phyloP scores from a whole-genome alignment of 2,797 vertebrate species.

The Coregonus suidteri region DNA sequence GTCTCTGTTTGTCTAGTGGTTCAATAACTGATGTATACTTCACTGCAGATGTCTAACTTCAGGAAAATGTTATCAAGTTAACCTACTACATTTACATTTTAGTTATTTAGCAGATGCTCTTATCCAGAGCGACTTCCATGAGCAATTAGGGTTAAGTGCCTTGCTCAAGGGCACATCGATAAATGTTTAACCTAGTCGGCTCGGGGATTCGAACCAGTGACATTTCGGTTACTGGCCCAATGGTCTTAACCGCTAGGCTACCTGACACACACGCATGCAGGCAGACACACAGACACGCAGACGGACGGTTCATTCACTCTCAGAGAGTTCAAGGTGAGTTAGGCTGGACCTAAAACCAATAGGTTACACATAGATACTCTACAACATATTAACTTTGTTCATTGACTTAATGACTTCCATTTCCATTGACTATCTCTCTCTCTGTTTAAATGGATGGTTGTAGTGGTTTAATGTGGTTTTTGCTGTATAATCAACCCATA shows the following conservation, averaged over 20 bases:
- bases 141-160: too few species aligned
- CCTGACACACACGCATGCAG: slow-evolving; percentile 2
- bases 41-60: neutral
- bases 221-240: too few species aligned
- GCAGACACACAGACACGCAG: neutral
- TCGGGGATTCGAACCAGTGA: too few species aligned
- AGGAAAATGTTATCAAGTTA: neutral
- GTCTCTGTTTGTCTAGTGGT: slow-evolving; percentile 33
- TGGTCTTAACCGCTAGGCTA: too few species aligned
- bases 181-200: too few species aligned
- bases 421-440: neutral
- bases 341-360: neutral
- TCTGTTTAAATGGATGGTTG: slow-evolving; percentile 48
- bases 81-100: neutral
- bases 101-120: too few species aligned
- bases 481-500: slow-evolving; percentile 40
- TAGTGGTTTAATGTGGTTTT: slow-evolving; percentile 38
- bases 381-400: neutral
- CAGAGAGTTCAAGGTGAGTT: neutral
- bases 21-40: slow-evolving; percentile 20
- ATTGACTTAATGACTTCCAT: neutral
- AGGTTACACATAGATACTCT: neutral
- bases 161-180: too few species aligned
- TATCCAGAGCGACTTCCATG: too few species aligned
- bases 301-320: neutral